Evolutionary conservation across 2,888 invertebrate genomes (phyloP).

Genomic region (Chelonus formosanus): DNA sequence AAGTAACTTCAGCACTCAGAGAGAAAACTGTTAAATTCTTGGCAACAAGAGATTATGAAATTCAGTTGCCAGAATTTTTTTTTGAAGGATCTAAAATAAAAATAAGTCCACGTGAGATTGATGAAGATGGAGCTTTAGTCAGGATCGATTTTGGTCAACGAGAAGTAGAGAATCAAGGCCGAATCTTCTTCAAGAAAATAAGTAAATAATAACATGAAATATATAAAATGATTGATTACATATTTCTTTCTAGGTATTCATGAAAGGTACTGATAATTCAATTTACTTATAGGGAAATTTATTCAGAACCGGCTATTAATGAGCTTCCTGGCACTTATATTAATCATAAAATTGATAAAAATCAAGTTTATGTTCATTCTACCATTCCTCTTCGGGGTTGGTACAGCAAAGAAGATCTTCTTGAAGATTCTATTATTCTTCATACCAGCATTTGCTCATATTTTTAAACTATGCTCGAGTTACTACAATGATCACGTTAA

Average conservation of each 20-base stretch:
- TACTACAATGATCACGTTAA: slow-evolving; percentile 79
- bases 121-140: slow-evolving; percentile 77
- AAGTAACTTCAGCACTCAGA: slow-evolving; percentile 77
- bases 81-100: slow-evolving; percentile 79
- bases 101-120: slow-evolving; percentile 78
- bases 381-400: slow-evolving; percentile 80
- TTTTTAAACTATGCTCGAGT: slow-evolving; percentile 86
- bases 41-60: slow-evolving; percentile 79
- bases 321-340: slow-evolving; percentile 78
- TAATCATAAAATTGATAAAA: slow-evolving; percentile 82
- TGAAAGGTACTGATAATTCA: too few relatives aligned
- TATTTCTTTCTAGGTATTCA: too few relatives aligned
- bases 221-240: not conserved
- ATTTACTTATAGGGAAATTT: slow-evolving; percentile 73
- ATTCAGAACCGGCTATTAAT: slow-evolving; percentile 78
- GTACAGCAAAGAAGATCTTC: slow-evolving; percentile 84
- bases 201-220: slow-evolving; percentile 65
- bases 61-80: slow-evolving; percentile 76
- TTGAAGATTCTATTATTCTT: slow-evolving; percentile 82
- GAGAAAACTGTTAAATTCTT: slow-evolving; percentile 78
- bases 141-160: slow-evolving; percentile 75
- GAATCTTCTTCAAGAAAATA: slow-evolving; percentile 76
- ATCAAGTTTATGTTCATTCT: slow-evolving; percentile 82
- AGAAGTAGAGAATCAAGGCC: slow-evolving; percentile 65
- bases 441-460: slow-evolving; percentile 82